Evolutionary conservation across 2,888 invertebrate genomes (phyloP), one percentile per base, ranked within the genome.

Genomic region (Ditula angustiorana): DNA sequence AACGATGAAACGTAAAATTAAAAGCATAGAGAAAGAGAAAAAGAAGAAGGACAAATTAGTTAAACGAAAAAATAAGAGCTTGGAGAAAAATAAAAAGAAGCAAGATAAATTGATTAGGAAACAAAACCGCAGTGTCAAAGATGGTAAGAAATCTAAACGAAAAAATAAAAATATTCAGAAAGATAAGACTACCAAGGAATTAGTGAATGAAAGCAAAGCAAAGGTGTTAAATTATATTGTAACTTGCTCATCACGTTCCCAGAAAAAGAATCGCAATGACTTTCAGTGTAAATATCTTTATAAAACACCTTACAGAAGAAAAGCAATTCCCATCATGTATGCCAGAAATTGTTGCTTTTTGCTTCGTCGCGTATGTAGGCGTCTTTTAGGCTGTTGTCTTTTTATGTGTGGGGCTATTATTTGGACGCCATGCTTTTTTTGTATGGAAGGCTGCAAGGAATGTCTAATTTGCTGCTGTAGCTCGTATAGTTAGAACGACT

Each of bases 361-460:
- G 8, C 19, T 41, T 2, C 41, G 41, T 41, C 8, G 10, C 41
- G 2, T 19, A 2, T 41, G 16, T 19, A 19, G 41, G 19, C 19
- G 19, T 1, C 41, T 41, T 3, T 19, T 41, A 10, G 46, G 23
- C 5, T 23, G 21, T 23, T 46, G 21, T 4, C 8, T 46, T 23
- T 23, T 46, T 2, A n/a, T 2, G 5, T 23, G 21, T 11, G 46
- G 23, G 1, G n/a, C 23, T n/a, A 5, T 46, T 23, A 2, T 46
- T 23, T 46, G 46, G 46, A 46, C 46, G 11, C 46, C 46, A n/a
- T 23, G 46, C 4, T 23, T 46, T 46, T 46, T 21, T 5, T 46
- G 46, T n/a, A 16, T 46, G 7, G 46, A 46, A 46, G 16, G 23
- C 5, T 46, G 11, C 46, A 46, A 23, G 21, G 23, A 23, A 21